Evolutionary conservation across 2,888 invertebrate genomes (phyloP).

Genomic region (Ceriagrion tenellum): DNA sequence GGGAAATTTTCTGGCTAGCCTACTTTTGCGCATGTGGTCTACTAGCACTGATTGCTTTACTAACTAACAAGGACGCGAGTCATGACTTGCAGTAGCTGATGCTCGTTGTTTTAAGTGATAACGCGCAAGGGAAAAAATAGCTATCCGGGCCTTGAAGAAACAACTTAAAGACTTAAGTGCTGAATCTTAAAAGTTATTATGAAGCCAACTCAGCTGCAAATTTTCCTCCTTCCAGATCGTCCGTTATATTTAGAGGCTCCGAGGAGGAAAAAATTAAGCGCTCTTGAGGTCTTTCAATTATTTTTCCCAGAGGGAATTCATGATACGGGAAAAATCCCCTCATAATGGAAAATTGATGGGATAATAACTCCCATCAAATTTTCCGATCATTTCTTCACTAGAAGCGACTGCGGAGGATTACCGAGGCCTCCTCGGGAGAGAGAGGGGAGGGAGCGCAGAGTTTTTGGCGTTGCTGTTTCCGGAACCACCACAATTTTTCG

Average conservation of each 20-base stretch:
- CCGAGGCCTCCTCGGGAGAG: not conserved
- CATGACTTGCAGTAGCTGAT: too few species aligned
- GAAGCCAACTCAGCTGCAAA: not conserved
- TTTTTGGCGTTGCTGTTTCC: not conserved
- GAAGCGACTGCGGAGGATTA: not conserved
- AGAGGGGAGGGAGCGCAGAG: not conserved
- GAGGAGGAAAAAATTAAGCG: not conserved
- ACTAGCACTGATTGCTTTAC: too few species aligned
- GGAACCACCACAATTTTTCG: not conserved
- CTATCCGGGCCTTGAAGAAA: not conserved
- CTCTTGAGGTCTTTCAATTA: not conserved
- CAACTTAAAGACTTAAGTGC: not conserved
- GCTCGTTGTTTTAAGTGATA: too few species aligned
- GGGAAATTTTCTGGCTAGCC: too few species aligned
- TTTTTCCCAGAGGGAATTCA: not conserved
- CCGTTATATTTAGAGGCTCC: not conserved
- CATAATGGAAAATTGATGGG: conserved; percentile 39
- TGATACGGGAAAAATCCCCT: not conserved
- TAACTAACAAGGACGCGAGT: too few species aligned
- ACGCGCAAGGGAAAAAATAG: too few species aligned
- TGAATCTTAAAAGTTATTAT: not conserved
- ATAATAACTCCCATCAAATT: conserved; percentile 31
- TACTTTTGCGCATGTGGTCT: too few species aligned
- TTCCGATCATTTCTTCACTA: not conserved
- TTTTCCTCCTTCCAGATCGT: not conserved